A percentile compares a stretch with the other conserved stretches of the same genome.
These are phyloP conservation scores for Eupeodes latifasciatus DNA, from an alignment of 2,888 invertebrate genomes.

Conservation along the genomic window DNA sequence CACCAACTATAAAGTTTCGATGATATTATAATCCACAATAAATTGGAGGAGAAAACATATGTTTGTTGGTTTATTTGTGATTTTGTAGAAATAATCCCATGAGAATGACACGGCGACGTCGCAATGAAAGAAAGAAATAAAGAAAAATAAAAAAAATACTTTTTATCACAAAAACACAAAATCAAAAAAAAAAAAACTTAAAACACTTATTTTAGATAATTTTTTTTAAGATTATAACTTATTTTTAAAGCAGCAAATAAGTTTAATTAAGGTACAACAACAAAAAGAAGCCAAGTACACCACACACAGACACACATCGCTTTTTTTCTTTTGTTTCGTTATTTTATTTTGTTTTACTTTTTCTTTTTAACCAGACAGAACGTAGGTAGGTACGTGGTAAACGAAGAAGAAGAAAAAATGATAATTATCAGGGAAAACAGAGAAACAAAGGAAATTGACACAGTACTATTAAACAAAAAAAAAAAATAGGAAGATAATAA, in stretches of 20 bases:
- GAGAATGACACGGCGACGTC: conserved; percentile 45
- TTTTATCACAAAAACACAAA: conserved; percentile 61
- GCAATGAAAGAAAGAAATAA: conserved; percentile 54
- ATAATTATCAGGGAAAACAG: conserved; percentile 42
- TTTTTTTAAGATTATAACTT: conserved; percentile 27
- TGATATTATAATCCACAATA: conserved; percentile 69
- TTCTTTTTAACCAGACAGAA: conserved; percentile 44
- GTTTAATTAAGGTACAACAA: conserved; percentile 38
- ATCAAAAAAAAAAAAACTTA: conserved; percentile 37
- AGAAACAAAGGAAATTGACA: conserved; percentile 66
- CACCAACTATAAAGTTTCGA: conserved; percentile 67
- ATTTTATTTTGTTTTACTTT: conserved; percentile 24
- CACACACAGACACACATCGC: conserved; percentile 20
- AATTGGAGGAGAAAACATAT: conserved; percentile 60
- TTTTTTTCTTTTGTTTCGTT: conserved; percentile 19
- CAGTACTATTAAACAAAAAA: conserved; percentile 29
- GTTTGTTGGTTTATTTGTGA: conserved; percentile 54
- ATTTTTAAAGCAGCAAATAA: conserved; percentile 50
- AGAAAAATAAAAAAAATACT: conserved; percentile 48
- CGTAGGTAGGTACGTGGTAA: conserved; percentile 51
- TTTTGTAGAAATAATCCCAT: conserved; percentile 61
- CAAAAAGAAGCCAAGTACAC: conserved; percentile 58
- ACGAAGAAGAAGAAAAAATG: conserved; percentile 15
- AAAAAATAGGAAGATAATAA: conserved; percentile 14
- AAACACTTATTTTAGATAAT: conserved; percentile 49